Evolutionary conservation across 1,140 invertebrate species (phyloP), one percentile per base, ranked within the genome.

Genomic region (Tetramorium alpestre): DNA sequence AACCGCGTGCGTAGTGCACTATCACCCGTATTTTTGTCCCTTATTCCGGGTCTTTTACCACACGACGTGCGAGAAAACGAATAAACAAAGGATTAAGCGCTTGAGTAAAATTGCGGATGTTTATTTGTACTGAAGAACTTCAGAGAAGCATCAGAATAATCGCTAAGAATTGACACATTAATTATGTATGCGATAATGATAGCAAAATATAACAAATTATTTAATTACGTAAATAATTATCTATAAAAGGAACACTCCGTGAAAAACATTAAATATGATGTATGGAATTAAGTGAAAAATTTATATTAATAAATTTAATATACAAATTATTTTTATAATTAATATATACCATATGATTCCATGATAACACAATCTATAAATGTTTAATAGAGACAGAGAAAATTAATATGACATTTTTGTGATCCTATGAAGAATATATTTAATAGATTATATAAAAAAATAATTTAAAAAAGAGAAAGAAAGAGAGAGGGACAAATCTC

Each of bases 161-260:
- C 2, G 38, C 1, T n/a, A 44, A 41, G 38, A 67, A 51, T 33
- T 7, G 25, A 72, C n/a, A 28, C 13, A 28, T 69, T 69, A n/a
- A 44, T 69, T 22, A 69, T 47, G 22, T 25, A 69, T 41, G 13
- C 18, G 6, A 6, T 8, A 16, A 10, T 33, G 7, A 72, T 69
- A 22, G 11, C 5, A 67, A 3, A 69, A 22, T 44, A 44, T 8
- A 22, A n/a, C 5, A 47, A 70, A 67, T 41, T 44, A 41, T 65
- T 41, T 65, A 41, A 65, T 65, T 5, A 65, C 10, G 33, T 65
- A 70, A 51, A 72, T 51, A 72, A 51, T 25, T 72, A 49, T 65
- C 3, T 41, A 16, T 38, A 64, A 38, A 64, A 64, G 28, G 16
- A 38, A 38, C 1, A 13, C 7, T 28, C 7, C 28, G 2, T 5